Evolutionary conservation across 1,140 invertebrate genomes (phyloP).

Genomic region (Hypothenemus hampei): DNA sequence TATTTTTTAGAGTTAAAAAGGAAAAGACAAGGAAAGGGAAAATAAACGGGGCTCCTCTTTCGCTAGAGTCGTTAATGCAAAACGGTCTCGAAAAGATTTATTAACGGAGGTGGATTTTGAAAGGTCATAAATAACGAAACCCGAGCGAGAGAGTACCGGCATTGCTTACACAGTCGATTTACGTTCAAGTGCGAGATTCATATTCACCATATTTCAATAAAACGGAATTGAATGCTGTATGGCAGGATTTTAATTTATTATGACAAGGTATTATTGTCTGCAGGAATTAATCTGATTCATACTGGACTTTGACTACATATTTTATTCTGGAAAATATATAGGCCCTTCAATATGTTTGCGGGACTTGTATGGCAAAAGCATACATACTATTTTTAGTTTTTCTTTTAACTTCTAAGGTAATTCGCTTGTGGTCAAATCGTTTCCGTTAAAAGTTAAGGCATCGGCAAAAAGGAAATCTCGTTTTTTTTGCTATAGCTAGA

Average conservation of each 20-base stretch:
- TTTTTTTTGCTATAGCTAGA: neutral
- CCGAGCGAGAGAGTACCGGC: neutral
- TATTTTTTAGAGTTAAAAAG: too few relatives aligned
- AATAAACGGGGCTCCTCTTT: neutral
- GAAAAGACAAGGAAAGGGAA: neutral
- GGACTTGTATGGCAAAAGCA: neutral
- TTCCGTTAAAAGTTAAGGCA: neutral
- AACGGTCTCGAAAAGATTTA: constrained; percentile 8
- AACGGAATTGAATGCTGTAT: too few relatives aligned
- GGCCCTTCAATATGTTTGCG: neutral
- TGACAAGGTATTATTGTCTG: neutral
- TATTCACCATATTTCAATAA: neutral
- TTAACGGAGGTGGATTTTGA: constrained; percentile 14
- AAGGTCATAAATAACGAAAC: constrained; percentile 12
- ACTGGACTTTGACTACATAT: neutral
- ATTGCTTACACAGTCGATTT: constrained; percentile 7
- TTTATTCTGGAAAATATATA: neutral
- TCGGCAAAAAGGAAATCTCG: neutral
- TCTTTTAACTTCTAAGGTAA: neutral
- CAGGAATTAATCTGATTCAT: neutral
- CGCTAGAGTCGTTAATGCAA: constrained; percentile 8
- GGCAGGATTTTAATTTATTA: neutral
- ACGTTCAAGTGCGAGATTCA: constrained; percentile 3
- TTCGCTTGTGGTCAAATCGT: neutral
- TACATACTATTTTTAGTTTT: neutral